A percentile compares a stretch with the other conserved stretches of the same genome.
Conservation (phyloP, 1,140 invertebrate species). For the Ruditapes philippinarum region DNA sequence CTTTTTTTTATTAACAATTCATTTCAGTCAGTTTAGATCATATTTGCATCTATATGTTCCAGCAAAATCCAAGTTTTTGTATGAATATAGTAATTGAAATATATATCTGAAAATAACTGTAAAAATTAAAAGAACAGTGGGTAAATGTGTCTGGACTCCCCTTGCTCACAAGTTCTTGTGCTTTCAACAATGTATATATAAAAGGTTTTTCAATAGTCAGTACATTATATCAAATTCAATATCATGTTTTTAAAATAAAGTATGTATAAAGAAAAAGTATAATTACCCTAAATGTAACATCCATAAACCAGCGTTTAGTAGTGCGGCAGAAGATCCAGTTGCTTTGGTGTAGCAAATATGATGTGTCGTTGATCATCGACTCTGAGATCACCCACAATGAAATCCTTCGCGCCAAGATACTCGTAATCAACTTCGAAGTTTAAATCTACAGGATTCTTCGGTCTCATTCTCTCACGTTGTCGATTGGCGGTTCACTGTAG, state of each 20-base stretch:
- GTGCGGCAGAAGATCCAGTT: constrained; percentile 6
- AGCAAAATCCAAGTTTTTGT: background rate
- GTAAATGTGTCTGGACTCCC: no score
- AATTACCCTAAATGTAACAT: constrained; percentile 53
- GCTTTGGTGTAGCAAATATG: constrained; percentile 35
- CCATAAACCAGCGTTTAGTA: constrained; percentile 55
- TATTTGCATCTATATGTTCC: background rate
- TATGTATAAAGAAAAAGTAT: no score
- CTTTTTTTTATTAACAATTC: background rate
- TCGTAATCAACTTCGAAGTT: background rate
- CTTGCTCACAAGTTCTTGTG: no score
- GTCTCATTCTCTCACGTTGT: background rate
- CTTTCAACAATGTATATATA: no score
- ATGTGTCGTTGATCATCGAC: constrained; percentile 44
- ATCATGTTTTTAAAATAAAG: no score
- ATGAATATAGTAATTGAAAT: background rate
- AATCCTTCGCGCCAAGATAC: constrained; percentile 2
- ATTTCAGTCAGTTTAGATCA: background rate
- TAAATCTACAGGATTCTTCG: background rate
- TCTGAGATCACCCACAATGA: constrained; percentile 32
- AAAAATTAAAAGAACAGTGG: no score
- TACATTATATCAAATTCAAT: no score
- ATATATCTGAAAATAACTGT: no score
- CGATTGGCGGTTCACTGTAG: background rate
- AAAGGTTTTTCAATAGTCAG: no score